Conservation (phyloP, 2,113 vertebrate genomes). For the Tragelaphus imberbis region DNA sequence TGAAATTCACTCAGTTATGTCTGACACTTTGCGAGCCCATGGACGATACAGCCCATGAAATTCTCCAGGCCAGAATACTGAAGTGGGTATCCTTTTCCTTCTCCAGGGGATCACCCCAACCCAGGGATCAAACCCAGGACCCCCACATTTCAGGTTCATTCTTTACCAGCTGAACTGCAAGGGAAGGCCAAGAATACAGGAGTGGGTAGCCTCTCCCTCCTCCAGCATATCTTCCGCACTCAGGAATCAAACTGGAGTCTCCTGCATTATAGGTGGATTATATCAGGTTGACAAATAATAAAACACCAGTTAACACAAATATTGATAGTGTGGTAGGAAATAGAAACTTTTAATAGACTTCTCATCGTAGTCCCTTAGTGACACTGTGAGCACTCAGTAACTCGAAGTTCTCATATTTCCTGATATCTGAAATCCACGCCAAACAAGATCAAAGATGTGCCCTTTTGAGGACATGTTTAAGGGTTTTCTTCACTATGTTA, state of each 20-base stretch:
- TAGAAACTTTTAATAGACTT: background rate
- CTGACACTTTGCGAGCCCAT: too few relatives aligned
- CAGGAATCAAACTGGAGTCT: background rate
- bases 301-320: background rate
- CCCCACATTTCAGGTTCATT: background rate
- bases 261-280: background rate
- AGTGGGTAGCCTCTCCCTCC: background rate
- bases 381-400: background rate
- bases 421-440: background rate
- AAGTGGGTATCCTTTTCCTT: too few relatives aligned
- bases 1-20: too few relatives aligned
- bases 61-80: too few relatives aligned
- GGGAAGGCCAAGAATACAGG: background rate
- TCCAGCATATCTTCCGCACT: background rate
- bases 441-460: background rate
- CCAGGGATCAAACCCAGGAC: background rate
- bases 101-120: too few relatives aligned
- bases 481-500: background rate
- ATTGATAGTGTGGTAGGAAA: background rate
- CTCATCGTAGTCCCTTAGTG: background rate
- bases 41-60: too few relatives aligned
- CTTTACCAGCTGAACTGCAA: background rate
- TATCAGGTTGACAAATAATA: background rate
- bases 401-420: background rate
- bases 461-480: background rate